phyloP scores from a whole-genome alignment of 1,140 invertebrate species.

The Grapholita molesta region DNA sequence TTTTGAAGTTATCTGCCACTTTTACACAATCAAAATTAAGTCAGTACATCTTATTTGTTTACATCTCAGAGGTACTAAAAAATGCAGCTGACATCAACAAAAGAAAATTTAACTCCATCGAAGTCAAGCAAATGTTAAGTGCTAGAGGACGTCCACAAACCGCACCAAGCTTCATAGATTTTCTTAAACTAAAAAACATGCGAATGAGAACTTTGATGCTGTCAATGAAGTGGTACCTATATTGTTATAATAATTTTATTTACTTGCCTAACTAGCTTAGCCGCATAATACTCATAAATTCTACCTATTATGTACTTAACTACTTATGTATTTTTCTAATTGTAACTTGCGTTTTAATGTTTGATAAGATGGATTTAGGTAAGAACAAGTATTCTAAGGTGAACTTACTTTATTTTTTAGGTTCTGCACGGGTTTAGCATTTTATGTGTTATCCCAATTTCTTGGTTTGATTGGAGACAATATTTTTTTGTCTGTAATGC shows the following conservation, averaged over 20 bases:
- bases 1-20: background rate
- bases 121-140: constrained; percentile 46
- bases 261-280: too few species aligned
- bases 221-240: constrained; percentile 84
- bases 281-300: constrained; percentile 25
- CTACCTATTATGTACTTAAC: too few species aligned
- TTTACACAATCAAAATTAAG: too few species aligned
- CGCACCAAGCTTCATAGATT: constrained; percentile 38
- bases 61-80: constrained; percentile 56
- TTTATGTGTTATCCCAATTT: constrained; percentile 86
- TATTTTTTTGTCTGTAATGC: constrained; percentile 85
- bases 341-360: too few species aligned
- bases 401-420: constrained; percentile 51
- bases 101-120: constrained; percentile 61
- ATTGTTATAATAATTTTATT: too few species aligned
- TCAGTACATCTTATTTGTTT: constrained; percentile 18
- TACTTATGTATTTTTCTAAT: too few species aligned
- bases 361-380: too few species aligned
- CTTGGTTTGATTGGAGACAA: constrained; percentile 83
- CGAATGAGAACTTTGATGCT: constrained; percentile 84
- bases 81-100: constrained; percentile 59
- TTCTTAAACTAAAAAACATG: constrained; percentile 79
- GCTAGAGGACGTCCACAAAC: constrained; percentile 34
- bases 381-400: too few species aligned
- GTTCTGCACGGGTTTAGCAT: constrained; percentile 84